Evolutionary conservation across 2,888 invertebrate genomes (phyloP).

Genomic region (Drosophila monieri): DNA sequence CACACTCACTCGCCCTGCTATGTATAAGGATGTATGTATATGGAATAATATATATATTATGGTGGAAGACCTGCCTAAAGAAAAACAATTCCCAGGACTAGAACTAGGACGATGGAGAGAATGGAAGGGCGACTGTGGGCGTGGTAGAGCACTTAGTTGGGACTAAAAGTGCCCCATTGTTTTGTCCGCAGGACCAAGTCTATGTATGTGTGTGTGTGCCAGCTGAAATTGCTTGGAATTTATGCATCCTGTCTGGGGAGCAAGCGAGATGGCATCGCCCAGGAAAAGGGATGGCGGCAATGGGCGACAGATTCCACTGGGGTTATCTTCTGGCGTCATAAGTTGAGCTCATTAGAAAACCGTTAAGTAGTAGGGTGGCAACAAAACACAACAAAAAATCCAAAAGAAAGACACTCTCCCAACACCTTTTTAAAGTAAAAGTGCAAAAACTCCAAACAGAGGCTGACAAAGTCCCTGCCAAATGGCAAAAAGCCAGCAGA

Average conservation of each 20-base stretch:
- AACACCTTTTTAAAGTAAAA: conserved; percentile 4
- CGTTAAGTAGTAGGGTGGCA: conserved; percentile 14
- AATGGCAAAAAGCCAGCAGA: conserved; percentile 10
- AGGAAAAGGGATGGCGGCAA: not conserved
- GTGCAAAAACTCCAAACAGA: conserved; percentile 12
- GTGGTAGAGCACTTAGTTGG: conserved; percentile 39
- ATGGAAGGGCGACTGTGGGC: conserved; percentile 1
- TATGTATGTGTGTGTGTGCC: conserved; percentile 29
- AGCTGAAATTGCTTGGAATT: conserved; percentile 66
- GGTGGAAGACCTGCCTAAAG: conserved; percentile 12
- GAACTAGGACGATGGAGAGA: not conserved
- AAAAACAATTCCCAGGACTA: conserved; percentile 33
- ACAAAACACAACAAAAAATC: not conserved
- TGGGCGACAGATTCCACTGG: conserved; percentile 22
- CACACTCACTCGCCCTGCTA: not conserved
- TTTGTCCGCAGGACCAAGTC: conserved; percentile 30
- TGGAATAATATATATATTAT: not conserved
- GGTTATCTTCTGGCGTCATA: conserved; percentile 33
- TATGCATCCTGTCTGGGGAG: conserved; percentile 39
- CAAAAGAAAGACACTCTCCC: not conserved
- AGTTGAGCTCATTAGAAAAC: conserved; percentile 43
- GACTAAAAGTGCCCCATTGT: conserved; percentile 43
- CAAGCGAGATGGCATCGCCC: not conserved
- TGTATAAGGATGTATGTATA: conserved; percentile 1
- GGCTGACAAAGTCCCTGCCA: not conserved